Evolutionary conservation across 2,797 vertebrate genomes (phyloP).

Genomic region (Megaceryle alcyon): DNA sequence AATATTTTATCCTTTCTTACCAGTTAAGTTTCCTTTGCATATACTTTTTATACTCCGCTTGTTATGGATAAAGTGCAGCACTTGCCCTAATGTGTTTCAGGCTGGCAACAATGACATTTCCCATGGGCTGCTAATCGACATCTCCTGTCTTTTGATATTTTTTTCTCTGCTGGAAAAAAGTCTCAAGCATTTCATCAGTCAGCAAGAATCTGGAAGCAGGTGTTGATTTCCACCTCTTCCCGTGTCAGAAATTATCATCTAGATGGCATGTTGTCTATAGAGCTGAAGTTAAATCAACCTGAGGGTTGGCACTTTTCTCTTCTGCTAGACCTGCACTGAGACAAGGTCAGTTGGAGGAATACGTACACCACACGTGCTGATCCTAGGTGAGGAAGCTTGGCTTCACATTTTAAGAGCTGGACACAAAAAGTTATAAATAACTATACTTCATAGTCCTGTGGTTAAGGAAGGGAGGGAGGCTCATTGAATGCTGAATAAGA

Average conservation of each 20-base stretch:
- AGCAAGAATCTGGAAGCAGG: slow-evolving; percentile 8
- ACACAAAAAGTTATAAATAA: not conserved
- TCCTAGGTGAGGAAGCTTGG: not conserved
- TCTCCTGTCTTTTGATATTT: not conserved
- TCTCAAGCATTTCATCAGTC: not conserved
- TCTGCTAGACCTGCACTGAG: not conserved
- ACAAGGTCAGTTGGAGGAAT: not conserved
- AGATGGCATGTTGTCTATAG: not conserved
- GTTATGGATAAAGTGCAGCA: not conserved
- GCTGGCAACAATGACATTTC: not conserved
- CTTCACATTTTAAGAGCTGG: not conserved
- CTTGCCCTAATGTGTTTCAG: not conserved
- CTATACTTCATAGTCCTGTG: not conserved
- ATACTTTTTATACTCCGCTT: rapidly evolving
- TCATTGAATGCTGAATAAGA: not conserved
- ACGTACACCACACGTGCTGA: rapidly evolving
- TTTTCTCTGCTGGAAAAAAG: not conserved
- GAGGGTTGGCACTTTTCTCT: not conserved
- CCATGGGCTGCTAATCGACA: not conserved
- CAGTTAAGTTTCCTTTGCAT: not conserved
- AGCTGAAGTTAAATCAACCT: slow-evolving; percentile 11
- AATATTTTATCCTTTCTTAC: not conserved
- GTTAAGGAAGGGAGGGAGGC: not conserved
- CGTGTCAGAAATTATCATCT: slow-evolving; percentile 1
- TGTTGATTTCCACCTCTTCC: slow-evolving; percentile 5